phyloP scores from a whole-genome alignment of 2,113 vertebrate genomes.

The Festucalex cinctus region DNA sequence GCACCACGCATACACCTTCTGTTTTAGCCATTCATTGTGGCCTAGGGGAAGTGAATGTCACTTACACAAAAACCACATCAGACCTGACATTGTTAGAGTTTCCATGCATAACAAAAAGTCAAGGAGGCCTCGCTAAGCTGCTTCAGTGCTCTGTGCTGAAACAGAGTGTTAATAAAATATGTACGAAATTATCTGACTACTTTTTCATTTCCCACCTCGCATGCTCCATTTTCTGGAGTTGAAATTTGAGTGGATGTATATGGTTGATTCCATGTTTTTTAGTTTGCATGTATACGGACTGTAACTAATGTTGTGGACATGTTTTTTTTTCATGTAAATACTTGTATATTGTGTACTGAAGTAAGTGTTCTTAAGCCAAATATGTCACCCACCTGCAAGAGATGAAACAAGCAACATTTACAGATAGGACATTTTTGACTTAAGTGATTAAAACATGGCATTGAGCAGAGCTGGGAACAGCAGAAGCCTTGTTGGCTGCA shows the following conservation, averaged over 20 bases:
- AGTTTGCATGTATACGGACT: too few species aligned
- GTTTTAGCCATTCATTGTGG: too few species aligned
- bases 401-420: constrained; percentile 49
- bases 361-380: constrained; percentile 31
- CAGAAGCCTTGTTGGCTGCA: constrained; percentile 64
- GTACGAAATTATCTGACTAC: neutral
- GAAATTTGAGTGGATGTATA: neutral
- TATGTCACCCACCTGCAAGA: constrained; percentile 25
- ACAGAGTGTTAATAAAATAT: neutral
- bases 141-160: neutral
- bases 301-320: neutral
- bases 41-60: neutral
- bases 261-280: neutral
- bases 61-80: constrained; percentile 6
- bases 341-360: too few species aligned
- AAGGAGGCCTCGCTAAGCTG: too few species aligned
- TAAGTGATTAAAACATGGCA: constrained; percentile 63
- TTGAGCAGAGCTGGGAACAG: constrained; percentile 57
- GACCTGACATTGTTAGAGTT: neutral
- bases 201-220: constrained; percentile 11
- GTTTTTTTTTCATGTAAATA: neutral
- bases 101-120: too few species aligned
- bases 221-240: neutral
- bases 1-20: too few species aligned
- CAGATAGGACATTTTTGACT: constrained; percentile 58